Base-by-base conservation (phyloP, 1,140 invertebrate species). In the Plutomurus gul region DNA sequence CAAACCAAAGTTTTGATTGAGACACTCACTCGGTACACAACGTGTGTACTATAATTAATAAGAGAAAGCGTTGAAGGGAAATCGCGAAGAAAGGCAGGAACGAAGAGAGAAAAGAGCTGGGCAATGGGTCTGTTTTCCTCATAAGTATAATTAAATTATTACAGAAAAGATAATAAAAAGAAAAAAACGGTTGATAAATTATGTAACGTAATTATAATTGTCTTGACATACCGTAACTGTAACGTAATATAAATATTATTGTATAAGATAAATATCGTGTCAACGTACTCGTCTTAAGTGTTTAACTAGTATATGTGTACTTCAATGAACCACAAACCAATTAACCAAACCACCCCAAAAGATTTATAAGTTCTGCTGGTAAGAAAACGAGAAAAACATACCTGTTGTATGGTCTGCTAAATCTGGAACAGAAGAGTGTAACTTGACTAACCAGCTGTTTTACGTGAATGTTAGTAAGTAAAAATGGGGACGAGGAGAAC, bases 1-100 rank as follows among this genome's bases (percentile, higher is more conserved):
- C 51, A 65, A 65, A 65, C 56, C 56, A 65, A 65, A 65, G 56
- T 65, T 65, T 65, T 65, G 56, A 65, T 65, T 65, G 56, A 65
- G 56, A 65, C 56, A 65, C 56, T 65, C 56, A 65, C 56, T 33
- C 27, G 36, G 27, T 65, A 65, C 56, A 33, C 13, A 33, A 65
- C 56, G 30, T 65, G n/a, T 47, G 16, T 65, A 33, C 18, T 5
- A 27, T 20, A 51, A 8, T 18, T 51, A 51, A 25, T 30, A 65
- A 33, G n/a, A 65, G 18, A 20, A 22, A 60, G 18, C 36, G 7
- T 47, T 47, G 16, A 27, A 33, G 13, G n/a, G 18, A 16, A 65
- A 65, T 33, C 22, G 20, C 25, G n/a, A 60, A 30, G 27, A 27
- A 56, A 1, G 51, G 10, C 3, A 16, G 22, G 27, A 33, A 18